A percentile compares a stretch with the other conserved stretches of the same genome.
Conservation (phyloP, 2,113 vertebrate species). For the Bombycilla garrulus region DNA sequence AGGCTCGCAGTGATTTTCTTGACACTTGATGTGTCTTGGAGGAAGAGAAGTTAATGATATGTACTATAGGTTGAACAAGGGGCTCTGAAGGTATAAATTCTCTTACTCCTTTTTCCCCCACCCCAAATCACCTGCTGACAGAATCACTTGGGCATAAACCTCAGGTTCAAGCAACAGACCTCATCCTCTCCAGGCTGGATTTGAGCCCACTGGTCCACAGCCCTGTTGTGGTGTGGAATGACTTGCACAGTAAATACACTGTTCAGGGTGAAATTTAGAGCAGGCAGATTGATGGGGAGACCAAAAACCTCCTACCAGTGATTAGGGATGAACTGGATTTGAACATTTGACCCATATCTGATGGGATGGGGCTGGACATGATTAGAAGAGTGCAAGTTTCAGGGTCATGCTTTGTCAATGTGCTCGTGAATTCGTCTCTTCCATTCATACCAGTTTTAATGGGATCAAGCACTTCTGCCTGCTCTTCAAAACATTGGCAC, state of each 20-base stretch:
- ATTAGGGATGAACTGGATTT: background rate
- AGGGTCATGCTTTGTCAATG: background rate
- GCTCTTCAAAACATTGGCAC: background rate
- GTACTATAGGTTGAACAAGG: background rate
- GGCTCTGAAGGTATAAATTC: background rate
- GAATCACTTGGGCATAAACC: background rate
- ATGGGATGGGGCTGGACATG: background rate
- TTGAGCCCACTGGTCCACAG: accelerated
- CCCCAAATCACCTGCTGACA: background rate
- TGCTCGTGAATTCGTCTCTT: background rate
- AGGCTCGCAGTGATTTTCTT: background rate
- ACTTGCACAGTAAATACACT: background rate
- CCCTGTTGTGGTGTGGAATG: background rate
- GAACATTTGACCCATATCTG: background rate
- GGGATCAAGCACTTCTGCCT: background rate
- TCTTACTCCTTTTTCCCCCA: background rate
- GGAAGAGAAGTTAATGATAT: background rate
- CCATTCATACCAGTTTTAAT: background rate
- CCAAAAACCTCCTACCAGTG: background rate
- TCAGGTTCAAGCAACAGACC: background rate
- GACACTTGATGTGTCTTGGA: background rate
- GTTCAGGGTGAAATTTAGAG: background rate
- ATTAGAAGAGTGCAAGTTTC: background rate
- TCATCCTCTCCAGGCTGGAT: background rate
- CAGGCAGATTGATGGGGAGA: background rate